phyloP scores from a whole-genome alignment of 2,797 vertebrate species.

The Phoeniculus purpureus region DNA sequence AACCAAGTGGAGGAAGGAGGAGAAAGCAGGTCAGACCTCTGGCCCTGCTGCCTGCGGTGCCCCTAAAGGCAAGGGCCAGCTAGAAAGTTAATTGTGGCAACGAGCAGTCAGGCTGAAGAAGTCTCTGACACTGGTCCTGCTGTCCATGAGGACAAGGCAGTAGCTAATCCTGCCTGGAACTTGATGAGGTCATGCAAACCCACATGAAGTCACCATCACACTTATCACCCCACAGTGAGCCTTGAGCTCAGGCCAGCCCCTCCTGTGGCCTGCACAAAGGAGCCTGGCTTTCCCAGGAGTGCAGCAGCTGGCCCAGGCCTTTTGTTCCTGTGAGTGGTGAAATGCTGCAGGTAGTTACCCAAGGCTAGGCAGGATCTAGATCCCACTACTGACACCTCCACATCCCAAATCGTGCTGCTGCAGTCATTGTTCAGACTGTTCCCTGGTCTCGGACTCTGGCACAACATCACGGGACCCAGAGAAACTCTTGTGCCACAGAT shows the following conservation, averaged over 20 bases:
- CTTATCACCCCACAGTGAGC: neutral
- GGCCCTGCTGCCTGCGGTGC: neutral
- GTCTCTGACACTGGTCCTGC: neutral
- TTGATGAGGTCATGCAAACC: neutral
- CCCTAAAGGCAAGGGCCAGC: neutral
- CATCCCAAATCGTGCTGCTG: neutral
- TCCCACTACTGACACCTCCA: neutral
- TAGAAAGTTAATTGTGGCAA: neutral
- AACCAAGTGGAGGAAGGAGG: neutral
- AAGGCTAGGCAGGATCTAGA: neutral
- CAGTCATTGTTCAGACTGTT: neutral
- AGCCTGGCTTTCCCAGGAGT: neutral
- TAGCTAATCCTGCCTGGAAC: neutral
- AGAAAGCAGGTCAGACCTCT: neutral
- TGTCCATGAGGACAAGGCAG: neutral
- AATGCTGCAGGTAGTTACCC: neutral
- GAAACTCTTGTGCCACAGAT: neutral
- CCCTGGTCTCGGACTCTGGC: neutral
- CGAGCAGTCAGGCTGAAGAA: too few species aligned
- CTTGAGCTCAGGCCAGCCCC: neutral
- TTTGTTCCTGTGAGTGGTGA: neutral
- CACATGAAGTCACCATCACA: neutral
- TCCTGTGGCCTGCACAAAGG: fast-evolving
- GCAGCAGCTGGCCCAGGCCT: neutral
- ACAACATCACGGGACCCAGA: fast-evolving